Percentiles rank a stretch among this genome's conserved stretches.
Evolutionary conservation across 1,140 invertebrate species (phyloP).

Genomic region (Formica selysi): DNA sequence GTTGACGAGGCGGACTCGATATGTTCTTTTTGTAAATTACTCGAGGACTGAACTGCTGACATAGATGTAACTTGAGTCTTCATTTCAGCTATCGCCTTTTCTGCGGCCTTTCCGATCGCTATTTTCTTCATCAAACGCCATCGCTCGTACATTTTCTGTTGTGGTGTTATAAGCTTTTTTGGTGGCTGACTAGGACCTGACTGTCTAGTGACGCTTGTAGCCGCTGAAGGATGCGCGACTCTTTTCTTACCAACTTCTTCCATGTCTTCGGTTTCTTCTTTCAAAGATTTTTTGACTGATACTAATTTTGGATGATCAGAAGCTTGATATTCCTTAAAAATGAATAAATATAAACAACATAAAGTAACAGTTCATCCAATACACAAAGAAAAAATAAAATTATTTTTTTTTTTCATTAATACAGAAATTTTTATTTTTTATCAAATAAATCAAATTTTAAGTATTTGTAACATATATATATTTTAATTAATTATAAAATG

Average conservation of each 20-base stretch:
- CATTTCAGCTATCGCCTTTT: conserved; percentile 49
- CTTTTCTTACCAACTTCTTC: conserved; percentile 82
- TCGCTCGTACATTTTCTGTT: conserved; percentile 83
- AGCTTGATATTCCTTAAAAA: conserved; percentile 82
- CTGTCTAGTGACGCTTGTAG: conserved; percentile 67
- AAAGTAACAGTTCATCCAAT: not conserved
- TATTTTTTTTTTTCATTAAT: not conserved
- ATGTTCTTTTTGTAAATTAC: conserved; percentile 36
- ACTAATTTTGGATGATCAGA: conserved; percentile 79
- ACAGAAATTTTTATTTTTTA: not conserved
- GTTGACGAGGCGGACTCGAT: conserved; percentile 24
- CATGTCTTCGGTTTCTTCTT: conserved; percentile 73
- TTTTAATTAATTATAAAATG: conserved; percentile 5
- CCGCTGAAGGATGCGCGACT: conserved; percentile 83
- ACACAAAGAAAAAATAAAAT: not conserved
- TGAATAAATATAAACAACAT: conserved; percentile 12
- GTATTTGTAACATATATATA: not conserved
- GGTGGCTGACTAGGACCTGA: conserved; percentile 76
- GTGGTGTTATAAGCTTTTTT: conserved; percentile 81
- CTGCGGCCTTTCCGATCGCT: conserved; percentile 77
- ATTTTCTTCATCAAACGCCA: conserved; percentile 82
- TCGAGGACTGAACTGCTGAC: conserved; percentile 11
- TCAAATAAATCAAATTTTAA: not conserved
- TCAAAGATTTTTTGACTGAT: conserved; percentile 61
- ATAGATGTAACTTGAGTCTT: conserved; percentile 39